These are phyloP conservation scores for Atlantisia rogersi DNA, from an alignment of 2,113 vertebrate species.

Conservation along the genomic window DNA sequence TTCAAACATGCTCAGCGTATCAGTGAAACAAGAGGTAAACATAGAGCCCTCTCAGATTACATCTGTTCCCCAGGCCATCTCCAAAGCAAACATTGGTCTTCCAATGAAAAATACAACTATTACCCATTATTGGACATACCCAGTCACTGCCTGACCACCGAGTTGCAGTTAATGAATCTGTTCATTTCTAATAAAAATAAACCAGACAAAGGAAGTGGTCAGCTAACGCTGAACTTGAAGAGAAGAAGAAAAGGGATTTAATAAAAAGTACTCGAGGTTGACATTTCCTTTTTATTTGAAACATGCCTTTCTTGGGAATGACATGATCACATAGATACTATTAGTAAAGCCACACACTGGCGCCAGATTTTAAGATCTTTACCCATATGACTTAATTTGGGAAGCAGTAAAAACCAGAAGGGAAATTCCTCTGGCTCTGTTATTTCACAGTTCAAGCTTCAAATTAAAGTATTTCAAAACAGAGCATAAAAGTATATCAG, in stretches of 20 bases:
- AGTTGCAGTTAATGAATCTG: conserved; percentile 82
- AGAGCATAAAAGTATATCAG: not conserved
- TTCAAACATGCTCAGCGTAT: conserved; percentile 72
- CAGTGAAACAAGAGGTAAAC: conserved; percentile 75
- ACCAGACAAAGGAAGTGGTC: conserved; percentile 88
- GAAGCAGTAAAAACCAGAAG: conserved; percentile 36
- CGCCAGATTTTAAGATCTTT: conserved; percentile 33
- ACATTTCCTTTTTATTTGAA: conserved; percentile 76
- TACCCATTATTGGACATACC: conserved; percentile 77
- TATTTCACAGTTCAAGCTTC: conserved; percentile 48
- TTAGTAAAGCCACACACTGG: conserved; percentile 44
- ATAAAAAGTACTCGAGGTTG: conserved; percentile 62
- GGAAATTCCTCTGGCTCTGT: conserved; percentile 23
- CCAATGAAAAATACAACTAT: conserved; percentile 76
- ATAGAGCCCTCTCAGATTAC: conserved; percentile 74
- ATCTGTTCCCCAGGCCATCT: conserved; percentile 70
- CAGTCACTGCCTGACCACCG: conserved; percentile 75
- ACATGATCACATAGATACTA: conserved; percentile 41
- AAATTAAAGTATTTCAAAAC: conserved; percentile 46
- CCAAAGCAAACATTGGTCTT: conserved; percentile 77
- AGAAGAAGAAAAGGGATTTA: conserved; percentile 54
- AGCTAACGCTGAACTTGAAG: conserved; percentile 69
- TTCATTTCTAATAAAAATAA: conserved; percentile 94
- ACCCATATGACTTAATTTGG: conserved; percentile 5
- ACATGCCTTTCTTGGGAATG: conserved; percentile 57